Evolutionary conservation across 2,797 vertebrate species (phyloP).

Genomic region (Esox masquinongy): DNA sequence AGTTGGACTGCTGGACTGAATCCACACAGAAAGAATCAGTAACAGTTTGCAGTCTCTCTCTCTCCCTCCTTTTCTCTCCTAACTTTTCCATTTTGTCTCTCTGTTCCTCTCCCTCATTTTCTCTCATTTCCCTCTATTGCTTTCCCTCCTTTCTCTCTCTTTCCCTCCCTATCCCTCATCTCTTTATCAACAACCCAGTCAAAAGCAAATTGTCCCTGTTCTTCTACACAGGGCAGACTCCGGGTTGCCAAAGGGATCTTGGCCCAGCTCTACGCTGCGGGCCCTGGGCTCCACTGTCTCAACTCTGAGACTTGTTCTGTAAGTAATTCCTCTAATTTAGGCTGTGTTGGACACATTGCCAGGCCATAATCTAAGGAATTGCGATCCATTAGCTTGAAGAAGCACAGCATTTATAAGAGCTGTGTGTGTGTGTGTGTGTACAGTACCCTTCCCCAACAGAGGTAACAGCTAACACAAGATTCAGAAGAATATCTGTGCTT

Average conservation of each 20-base stretch:
- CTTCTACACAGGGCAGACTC: background rate
- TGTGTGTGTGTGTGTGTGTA: slow-evolving; percentile 17
- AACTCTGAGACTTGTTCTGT: slow-evolving; percentile 62
- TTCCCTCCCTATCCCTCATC: background rate
- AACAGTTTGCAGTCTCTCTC: background rate
- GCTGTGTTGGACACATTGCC: slow-evolving; percentile 77
- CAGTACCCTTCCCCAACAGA: background rate
- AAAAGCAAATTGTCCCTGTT: slow-evolving; percentile 66
- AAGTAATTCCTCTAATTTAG: slow-evolving; percentile 82
- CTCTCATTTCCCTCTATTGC: background rate
- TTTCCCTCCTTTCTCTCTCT: background rate
- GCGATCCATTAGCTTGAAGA: slow-evolving; percentile 81
- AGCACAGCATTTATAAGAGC: slow-evolving; percentile 62
- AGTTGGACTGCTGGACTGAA: background rate
- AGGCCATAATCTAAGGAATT: slow-evolving; percentile 84
- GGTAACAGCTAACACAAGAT: background rate
- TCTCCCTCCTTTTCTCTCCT: background rate
- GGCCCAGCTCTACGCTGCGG: background rate
- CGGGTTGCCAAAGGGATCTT: background rate
- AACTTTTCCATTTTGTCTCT: background rate
- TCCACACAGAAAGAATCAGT: background rate
- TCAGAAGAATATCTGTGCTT: background rate
- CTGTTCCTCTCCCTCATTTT: background rate
- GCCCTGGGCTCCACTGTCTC: background rate
- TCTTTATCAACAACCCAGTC: slow-evolving; percentile 14